Evolutionary conservation across 2,888 invertebrate species (phyloP).

Genomic region (Drosophila recens): DNA sequence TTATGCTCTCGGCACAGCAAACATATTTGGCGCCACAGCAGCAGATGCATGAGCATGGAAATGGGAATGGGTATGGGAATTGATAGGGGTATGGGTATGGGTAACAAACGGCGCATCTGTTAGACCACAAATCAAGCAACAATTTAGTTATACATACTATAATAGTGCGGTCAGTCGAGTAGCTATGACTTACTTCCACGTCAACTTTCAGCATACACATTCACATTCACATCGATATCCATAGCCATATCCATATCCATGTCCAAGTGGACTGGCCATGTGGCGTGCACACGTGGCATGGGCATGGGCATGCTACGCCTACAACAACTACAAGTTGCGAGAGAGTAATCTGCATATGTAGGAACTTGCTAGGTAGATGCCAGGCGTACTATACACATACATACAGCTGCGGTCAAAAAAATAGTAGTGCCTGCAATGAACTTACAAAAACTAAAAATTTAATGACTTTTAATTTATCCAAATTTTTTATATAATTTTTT

Average conservation of each 20-base stretch:
- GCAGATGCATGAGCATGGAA: slow-evolving; percentile 26
- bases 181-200: slow-evolving; percentile 56
- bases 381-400: slow-evolving; percentile 38
- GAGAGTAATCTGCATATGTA: slow-evolving; percentile 55
- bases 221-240: slow-evolving; percentile 1
- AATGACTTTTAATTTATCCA: too few species aligned
- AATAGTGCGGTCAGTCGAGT: slow-evolving; percentile 23
- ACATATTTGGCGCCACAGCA: slow-evolving; percentile 61
- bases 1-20: slow-evolving; percentile 53
- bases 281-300: slow-evolving; percentile 66
- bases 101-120: slow-evolving; percentile 60
- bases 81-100: not conserved
- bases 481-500: too few species aligned
- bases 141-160: slow-evolving; percentile 57
- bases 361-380: slow-evolving; percentile 50
- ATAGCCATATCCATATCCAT: not conserved
- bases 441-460: too few species aligned
- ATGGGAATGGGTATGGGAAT: not conserved
- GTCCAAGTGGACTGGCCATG: slow-evolving; percentile 52
- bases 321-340: slow-evolving; percentile 59
- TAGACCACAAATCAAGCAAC: slow-evolving; percentile 62
- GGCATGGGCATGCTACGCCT: slow-evolving; percentile 66
- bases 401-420: too few species aligned
- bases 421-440: too few species aligned
- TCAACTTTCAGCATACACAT: slow-evolving; percentile 31